Base-by-base conservation (phyloP, 2,113 vertebrate species). In the Oenanthe oenanthe region DNA sequence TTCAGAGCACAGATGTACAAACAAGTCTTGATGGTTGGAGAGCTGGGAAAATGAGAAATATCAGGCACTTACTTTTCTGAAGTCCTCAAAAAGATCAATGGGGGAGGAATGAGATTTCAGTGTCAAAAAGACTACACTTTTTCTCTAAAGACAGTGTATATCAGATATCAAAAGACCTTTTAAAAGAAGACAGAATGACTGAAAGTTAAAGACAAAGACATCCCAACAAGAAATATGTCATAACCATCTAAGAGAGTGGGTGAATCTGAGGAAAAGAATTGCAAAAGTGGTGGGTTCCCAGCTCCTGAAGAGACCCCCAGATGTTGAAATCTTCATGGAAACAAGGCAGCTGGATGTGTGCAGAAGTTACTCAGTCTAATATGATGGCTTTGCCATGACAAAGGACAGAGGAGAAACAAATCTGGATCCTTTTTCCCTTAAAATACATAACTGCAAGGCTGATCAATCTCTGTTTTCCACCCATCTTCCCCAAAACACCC, bases 141-240 rank as follows among this genome's bases (percentile, higher is more conserved):
- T 84, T 63, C 36, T 82, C 79, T 77, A 87, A 88, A 92, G 42
- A 22, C 6, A 31, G 53, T 19, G 13, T 63, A 54, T 79, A 91
- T 82, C 81, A 85, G 38, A 43, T 91, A 79, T 73, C 89, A 95
- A 96, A 89, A 89, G 12, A 38, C 34, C 47, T 91, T 81, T 72
- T 88, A 73, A 47, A 15, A 6, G 5, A 79, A 8, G n/a, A 75
- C 20, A 18, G 38, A 85, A 79, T 38, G 57, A n/a, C 12, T 61
- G 57, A 54, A 95, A 93, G 53, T 73, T 82, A 91, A 88, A 91
- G 60, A 32, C 50, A 63, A 83, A 91, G 32, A 65, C 32, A 45
- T 50, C 16, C 31, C 45, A 48, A 51, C 8, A 43, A 95, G 71
- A 89, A 70, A n/a, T 25, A 62, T 1, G 3, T 40, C 14, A 58